Conservation (phyloP, 2,797 vertebrate species). For the Chiloscyllium punctatum region DNA sequence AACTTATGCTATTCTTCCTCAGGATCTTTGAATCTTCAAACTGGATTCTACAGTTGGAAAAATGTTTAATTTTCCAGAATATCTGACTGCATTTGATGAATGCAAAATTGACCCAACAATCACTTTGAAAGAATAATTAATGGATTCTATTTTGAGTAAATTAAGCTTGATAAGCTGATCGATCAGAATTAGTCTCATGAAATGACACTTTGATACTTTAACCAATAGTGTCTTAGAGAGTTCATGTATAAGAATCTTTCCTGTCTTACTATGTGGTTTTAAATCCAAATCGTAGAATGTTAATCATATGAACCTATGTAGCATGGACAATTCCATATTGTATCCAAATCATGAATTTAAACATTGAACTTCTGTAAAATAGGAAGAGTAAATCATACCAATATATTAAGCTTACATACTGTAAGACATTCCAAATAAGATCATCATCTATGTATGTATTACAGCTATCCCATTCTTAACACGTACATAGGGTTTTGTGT, state of each 20-base stretch:
- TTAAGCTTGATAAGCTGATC: neutral
- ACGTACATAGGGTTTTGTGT: neutral
- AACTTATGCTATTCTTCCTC: neutral
- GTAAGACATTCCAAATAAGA: neutral
- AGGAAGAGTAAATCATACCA: neutral
- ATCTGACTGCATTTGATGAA: neutral
- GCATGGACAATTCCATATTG: neutral
- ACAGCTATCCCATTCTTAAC: neutral
- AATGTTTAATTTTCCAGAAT: neutral
- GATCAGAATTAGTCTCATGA: neutral
- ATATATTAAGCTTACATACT: neutral
- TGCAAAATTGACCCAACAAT: neutral
- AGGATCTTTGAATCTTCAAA: neutral
- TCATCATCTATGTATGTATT: neutral
- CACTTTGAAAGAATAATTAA: neutral
- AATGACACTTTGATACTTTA: neutral
- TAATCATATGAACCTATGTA: neutral
- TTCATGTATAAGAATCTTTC: neutral
- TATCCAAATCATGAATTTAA: neutral
- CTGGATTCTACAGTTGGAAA: neutral
- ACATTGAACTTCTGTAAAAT: neutral
- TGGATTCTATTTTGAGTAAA: neutral
- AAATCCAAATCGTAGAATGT: neutral
- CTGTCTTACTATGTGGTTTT: neutral
- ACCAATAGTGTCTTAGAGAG: neutral